Conservation (phyloP, 1,140 invertebrate species). For the Papilio aristodemus region DNA sequence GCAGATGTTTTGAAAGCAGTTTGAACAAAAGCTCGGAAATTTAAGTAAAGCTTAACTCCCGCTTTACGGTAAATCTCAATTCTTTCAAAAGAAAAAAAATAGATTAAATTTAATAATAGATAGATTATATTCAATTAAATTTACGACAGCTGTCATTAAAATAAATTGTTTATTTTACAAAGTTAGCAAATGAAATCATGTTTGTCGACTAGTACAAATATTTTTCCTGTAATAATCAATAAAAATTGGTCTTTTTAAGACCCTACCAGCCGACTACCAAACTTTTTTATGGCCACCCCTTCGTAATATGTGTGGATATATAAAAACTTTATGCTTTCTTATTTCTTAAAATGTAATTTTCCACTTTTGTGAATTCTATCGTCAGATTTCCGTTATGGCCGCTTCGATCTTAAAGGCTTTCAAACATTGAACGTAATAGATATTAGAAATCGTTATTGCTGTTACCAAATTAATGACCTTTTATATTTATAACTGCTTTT, state of each 20-base stretch:
- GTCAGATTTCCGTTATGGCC: too few relatives aligned
- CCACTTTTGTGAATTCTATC: slow-evolving; percentile 9
- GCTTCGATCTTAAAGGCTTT: slow-evolving; percentile 7
- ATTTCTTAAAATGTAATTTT: slow-evolving; percentile 28
- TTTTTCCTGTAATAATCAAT: background rate
- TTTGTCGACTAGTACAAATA: background rate
- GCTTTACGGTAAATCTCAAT: background rate
- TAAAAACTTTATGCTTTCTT: slow-evolving; percentile 13
- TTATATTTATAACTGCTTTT: background rate
- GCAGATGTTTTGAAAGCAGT: slow-evolving; percentile 14
- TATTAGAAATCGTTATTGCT: slow-evolving; percentile 16
- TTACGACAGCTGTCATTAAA: too few relatives aligned
- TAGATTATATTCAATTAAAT: too few relatives aligned
- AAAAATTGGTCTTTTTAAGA: background rate
- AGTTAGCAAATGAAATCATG: background rate
- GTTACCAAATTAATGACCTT: background rate
- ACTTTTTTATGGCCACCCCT: background rate
- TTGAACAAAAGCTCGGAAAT: slow-evolving; percentile 25
- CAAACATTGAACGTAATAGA: background rate
- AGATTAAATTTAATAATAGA: background rate
- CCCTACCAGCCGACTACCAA: slow-evolving; percentile 8
- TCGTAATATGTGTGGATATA: background rate
- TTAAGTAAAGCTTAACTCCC: slow-evolving; percentile 23
- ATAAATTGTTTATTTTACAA: too few relatives aligned
- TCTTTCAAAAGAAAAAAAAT: background rate